Evolutionary conservation across 2,888 invertebrate species (phyloP), one percentile per base, ranked within the genome.

Genomic region (Pogonocherus hispidulus): DNA sequence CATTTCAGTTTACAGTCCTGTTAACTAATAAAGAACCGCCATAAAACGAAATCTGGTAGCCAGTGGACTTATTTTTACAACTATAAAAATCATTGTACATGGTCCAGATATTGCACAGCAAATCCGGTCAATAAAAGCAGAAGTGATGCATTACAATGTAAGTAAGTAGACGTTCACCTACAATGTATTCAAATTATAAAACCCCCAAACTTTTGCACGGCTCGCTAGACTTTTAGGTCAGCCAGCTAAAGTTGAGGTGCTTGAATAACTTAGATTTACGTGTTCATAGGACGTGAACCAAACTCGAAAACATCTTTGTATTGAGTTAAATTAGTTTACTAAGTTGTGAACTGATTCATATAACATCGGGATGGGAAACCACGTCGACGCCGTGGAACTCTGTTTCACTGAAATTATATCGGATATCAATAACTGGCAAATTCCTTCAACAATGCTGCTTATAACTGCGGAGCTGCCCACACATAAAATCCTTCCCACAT

Each of bases 191-290:
- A 23, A 59, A 27, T 27, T 47, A 59, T 59, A 49, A 49, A 49
- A 27, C 47, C 6, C 27, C 46, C 32, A 47, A 47, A 59, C 59
- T 59, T 59, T 20, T n/a, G 16, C 32, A 37, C 59, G 59, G 47
- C 16, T 27, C 59, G 3, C 59, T 32, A 19, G 47, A 32, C 18
- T 47, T 47, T 59, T 47, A 59, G 59, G 59, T 59, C 59, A 44
- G 32, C 20, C 16, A 41, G 41, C 56, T 44, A 37, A 37, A 41
- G 57, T 23, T 8, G 44, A 57, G 16, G 46, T 57, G 37, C 57
- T 23, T 44, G 57, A 57, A 57, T 57, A 57, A 57, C 44, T 57
- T 57, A 56, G 46, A 57, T 44, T 57, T 46, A 44, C 23, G 57
- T 57, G 57, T 44, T 46, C 22, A 11, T 27, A 35, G 57, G 23